phyloP scores from a whole-genome alignment of 2,888 invertebrate species.

The Latrodectus hesperus region DNA sequence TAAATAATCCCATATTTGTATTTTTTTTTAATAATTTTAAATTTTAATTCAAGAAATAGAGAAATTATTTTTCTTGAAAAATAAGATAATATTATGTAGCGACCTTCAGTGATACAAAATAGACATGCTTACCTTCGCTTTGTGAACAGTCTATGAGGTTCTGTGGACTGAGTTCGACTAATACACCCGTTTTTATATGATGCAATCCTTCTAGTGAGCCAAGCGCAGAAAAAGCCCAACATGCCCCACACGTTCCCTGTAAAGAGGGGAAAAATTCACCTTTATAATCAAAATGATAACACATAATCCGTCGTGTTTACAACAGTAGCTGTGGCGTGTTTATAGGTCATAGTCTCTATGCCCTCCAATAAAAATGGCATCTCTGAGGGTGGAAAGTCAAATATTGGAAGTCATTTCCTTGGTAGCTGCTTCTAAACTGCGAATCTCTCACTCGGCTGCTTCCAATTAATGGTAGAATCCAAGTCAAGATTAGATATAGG shows the following conservation, averaged over 20 bases:
- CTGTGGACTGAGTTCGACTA: slow-evolving; percentile 93
- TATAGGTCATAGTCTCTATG: too few relatives aligned
- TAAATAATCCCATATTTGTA: neutral
- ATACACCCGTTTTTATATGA: slow-evolving; percentile 83
- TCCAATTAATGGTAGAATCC: too few relatives aligned
- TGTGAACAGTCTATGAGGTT: slow-evolving; percentile 88
- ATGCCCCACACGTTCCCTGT: slow-evolving; percentile 92
- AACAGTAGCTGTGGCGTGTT: too few relatives aligned
- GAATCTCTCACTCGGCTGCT: too few relatives aligned
- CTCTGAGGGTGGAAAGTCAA: too few relatives aligned
- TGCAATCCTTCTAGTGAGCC: slow-evolving; percentile 79
- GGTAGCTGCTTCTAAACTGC: too few relatives aligned
- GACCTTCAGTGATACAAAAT: slow-evolving; percentile 76
- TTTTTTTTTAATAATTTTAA: neutral
- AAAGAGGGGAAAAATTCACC: neutral
- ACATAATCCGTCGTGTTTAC: too few relatives aligned
- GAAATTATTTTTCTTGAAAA: neutral
- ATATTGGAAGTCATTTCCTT: too few relatives aligned
- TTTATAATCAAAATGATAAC: too few relatives aligned
- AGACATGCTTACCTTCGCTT: slow-evolving; percentile 80
- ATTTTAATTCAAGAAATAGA: neutral
- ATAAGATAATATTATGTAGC: neutral
- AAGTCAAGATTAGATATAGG: too few relatives aligned
- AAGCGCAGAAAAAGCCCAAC: slow-evolving; percentile 78
- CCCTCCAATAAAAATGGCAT: too few relatives aligned